These are phyloP conservation scores for Deroptyus accipitrinus DNA, from an alignment of 2,113 vertebrate genomes.

Conservation along the genomic window DNA sequence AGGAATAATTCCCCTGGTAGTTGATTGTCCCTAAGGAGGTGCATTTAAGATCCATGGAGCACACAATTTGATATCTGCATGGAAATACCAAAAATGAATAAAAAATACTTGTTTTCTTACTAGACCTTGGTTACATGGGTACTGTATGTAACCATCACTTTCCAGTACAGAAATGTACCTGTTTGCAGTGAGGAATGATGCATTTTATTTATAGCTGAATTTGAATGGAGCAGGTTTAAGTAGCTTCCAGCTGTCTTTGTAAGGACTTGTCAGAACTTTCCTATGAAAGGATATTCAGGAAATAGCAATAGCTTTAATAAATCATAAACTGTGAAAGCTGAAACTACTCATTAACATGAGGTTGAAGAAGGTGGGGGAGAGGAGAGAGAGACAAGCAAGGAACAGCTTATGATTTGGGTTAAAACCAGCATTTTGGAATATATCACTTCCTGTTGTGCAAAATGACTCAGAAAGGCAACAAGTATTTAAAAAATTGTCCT, in stretches of 20 bases:
- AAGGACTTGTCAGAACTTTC: conserved; percentile 34
- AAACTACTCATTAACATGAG: background rate
- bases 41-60: background rate
- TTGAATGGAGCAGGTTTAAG: background rate
- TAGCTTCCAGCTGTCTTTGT: conserved; percentile 27
- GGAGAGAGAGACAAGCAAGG: background rate
- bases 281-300: conserved; percentile 31
- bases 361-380: background rate
- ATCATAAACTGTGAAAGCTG: conserved; percentile 24
- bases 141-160: background rate
- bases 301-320: conserved; percentile 44
- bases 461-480: background rate
- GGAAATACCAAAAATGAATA: background rate
- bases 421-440: background rate
- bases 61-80: background rate
- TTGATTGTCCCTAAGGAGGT: background rate
- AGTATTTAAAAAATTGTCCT: background rate
- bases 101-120: background rate
- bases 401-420: background rate
- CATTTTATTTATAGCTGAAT: conserved; percentile 9
- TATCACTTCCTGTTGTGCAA: background rate
- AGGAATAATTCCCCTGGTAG: background rate
- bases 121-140: background rate
- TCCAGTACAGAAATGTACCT: background rate
- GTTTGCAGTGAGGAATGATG: background rate